Conservation (phyloP, 2,888 invertebrate species). For the Polydesmus complanatus region DNA sequence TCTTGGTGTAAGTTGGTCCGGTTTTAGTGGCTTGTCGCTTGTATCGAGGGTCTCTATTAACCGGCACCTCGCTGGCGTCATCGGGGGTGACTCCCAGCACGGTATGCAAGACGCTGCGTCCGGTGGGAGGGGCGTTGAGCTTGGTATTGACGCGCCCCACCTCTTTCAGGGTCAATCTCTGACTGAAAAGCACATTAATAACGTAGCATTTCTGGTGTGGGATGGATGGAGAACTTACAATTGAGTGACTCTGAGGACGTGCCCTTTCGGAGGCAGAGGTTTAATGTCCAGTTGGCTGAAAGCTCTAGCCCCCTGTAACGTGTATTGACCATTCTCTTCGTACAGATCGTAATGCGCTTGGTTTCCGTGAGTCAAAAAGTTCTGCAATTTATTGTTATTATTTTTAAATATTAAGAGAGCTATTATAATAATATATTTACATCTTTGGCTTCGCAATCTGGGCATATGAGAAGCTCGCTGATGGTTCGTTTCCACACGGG, state of each 20-base stretch:
- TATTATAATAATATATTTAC: background rate
- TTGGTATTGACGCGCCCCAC: no score
- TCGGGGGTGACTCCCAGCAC: background rate
- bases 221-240: slow-evolving; percentile 7
- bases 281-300: background rate
- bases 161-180: background rate
- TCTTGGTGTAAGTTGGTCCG: background rate
- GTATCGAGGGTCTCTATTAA: background rate
- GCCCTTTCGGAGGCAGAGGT: slow-evolving; percentile 10
- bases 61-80: background rate
- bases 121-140: background rate
- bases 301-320: background rate
- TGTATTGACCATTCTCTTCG: slow-evolving; percentile 12
- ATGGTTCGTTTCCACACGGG: slow-evolving; percentile 7
- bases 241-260: slow-evolving; percentile 5
- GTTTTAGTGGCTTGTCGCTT: background rate
- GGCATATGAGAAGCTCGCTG: slow-evolving; percentile 8
- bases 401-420: no score
- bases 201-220: no score
- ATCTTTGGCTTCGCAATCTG: slow-evolving; percentile 2
- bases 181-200: no score
- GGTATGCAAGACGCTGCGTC: background rate
- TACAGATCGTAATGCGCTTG: slow-evolving; percentile 6
- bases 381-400: no score
- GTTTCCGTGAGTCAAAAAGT: slow-evolving; percentile 6